These are phyloP conservation scores for Falco rusticolus DNA, from an alignment of 2,797 vertebrate genomes.

Conservation along the genomic window DNA sequence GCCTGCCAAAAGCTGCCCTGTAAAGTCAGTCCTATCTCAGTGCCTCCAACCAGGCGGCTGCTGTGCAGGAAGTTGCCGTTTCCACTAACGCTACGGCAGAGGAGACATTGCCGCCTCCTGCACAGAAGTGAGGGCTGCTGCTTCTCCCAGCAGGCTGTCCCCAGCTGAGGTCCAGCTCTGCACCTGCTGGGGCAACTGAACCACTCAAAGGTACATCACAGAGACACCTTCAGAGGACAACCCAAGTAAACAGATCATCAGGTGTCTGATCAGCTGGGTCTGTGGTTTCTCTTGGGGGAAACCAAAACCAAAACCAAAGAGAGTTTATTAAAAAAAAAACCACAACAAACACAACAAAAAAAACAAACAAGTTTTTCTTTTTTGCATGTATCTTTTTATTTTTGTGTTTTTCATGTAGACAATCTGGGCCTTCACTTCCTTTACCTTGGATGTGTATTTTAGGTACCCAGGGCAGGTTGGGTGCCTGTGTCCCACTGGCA, in stretches of 20 bases:
- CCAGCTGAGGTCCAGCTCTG: background rate
- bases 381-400: background rate
- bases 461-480: background rate
- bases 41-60: background rate
- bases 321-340: background rate
- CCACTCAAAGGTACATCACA: background rate
- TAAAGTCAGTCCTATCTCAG: background rate
- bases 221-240: background rate
- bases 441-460: background rate
- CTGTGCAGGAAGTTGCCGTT: background rate
- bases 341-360: no score
- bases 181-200: background rate
- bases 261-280: background rate
- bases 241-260: background rate
- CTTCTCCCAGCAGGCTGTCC: background rate
- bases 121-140: background rate
- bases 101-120: background rate
- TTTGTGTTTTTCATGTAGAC: background rate
- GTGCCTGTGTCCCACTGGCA: background rate
- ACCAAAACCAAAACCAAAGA: background rate
- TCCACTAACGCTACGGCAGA: background rate
- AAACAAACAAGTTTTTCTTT: background rate
- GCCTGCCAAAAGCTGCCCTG: background rate
- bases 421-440: background rate
- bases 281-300: background rate